Conservation (phyloP, 2,888 invertebrate species). For the Tromatobia lineatoria region DNA sequence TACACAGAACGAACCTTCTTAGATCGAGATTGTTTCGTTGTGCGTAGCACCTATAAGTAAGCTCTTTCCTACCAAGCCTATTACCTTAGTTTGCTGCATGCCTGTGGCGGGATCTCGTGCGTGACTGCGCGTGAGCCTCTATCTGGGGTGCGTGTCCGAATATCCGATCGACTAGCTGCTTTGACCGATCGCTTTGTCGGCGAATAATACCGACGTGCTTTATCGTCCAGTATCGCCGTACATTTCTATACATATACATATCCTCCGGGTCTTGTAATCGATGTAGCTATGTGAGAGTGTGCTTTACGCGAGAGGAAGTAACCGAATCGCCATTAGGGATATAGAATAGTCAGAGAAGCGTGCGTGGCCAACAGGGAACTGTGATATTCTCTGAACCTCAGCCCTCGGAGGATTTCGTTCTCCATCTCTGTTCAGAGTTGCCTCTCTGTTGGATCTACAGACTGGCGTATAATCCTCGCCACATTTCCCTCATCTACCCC, state of each 20-base stretch:
- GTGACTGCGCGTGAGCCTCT: conserved; percentile 11
- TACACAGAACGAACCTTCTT: not conserved
- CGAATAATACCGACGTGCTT: conserved; percentile 40
- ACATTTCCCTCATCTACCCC: conserved; percentile 59
- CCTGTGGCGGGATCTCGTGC: conserved; percentile 27
- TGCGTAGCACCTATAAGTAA: conserved; percentile 24
- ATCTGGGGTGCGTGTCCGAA: conserved; percentile 52
- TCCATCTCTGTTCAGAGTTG: too few relatives aligned
- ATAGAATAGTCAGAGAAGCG: conserved; percentile 49
- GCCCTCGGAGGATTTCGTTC: conserved; percentile 23
- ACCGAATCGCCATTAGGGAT: conserved; percentile 46
- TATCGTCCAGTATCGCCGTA: conserved; percentile 22
- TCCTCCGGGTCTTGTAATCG: conserved; percentile 31
- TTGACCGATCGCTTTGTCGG: conserved; percentile 64
- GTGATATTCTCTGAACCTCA: conserved; percentile 60
- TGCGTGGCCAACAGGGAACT: conserved; percentile 34
- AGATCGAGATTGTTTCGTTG: conserved; percentile 59
- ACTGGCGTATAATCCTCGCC: conserved; percentile 76
- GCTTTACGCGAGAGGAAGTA: conserved; percentile 20
- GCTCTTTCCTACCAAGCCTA: conserved; percentile 10
- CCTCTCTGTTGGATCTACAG: not conserved
- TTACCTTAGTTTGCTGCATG: conserved; percentile 22
- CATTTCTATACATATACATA: not conserved
- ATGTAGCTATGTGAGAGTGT: not conserved
- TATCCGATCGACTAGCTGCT: conserved; percentile 55